Base-by-base conservation (phyloP, 2,797 vertebrate species). In the Prionace glauca region DNA sequence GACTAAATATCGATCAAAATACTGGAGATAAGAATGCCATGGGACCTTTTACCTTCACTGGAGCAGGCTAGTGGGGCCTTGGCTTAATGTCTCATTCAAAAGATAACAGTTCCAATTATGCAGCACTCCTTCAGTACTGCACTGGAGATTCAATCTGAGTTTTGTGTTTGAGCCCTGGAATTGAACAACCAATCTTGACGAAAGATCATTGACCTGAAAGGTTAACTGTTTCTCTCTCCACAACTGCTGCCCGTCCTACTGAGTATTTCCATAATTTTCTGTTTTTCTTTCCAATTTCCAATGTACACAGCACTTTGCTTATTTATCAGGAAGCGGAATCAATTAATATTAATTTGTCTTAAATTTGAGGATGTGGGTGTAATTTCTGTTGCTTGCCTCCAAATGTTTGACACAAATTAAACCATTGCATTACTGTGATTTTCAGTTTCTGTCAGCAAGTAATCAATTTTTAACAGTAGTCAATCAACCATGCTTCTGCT, bases 301-400 rank as follows among this genome's bases (percentile, higher is more conserved):
- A 29, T 32, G 16, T n/a, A 4, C 16, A 3, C 69, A 71, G 69
- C 22, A 71, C 26, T 71, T 71, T 71, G 74, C 74, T 36, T 36
- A 4, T 79, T 12, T n/a, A 79, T 16, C 7, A 45, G 20, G 5
- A 20, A 45, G 22, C 7, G 24, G 22, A 84, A 45, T 93, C 67
- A 45, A 45, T 4, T 71, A 45, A 18, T 41, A 45, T 1, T 45
- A 84, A 45, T 41, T 45, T 84, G 7, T 45, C 14, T 10, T 22
- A 84, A 56, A n/a, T 93, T 93, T 93, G 91, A 93, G 91, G 45
- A 71, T 67, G 65, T 93, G n/a, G n/a, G 36, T 71, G 65, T 24
- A 45, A 36, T 93, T 71, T 69, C 29, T 93, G 22, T 9, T 22
- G 14, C 10, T 16, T 84, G 41, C 81, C 18, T 45, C 65, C n/a